These are phyloP conservation scores for Desoria tigrina DNA, from an alignment of 2,888 invertebrate genomes.

Conservation along the genomic window DNA sequence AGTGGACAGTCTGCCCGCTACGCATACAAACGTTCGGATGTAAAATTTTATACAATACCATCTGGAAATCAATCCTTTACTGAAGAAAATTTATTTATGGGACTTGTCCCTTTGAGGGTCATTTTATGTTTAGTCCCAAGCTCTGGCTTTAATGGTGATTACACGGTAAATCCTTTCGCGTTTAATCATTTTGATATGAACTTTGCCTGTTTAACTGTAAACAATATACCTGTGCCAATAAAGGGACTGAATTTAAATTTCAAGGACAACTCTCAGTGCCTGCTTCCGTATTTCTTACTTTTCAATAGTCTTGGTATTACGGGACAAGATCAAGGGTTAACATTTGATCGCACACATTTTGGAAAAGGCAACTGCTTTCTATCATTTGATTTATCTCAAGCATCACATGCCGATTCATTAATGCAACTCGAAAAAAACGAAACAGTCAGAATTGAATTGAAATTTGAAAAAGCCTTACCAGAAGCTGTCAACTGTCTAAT, in stretches of 20 bases:
- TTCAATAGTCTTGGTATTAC: constrained; percentile 10
- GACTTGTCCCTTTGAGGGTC: constrained; percentile 54
- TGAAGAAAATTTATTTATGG: constrained; percentile 55
- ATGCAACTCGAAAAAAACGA: constrained; percentile 27
- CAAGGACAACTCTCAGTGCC: not conserved
- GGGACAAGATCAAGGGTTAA: constrained; percentile 9
- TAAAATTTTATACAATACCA: constrained; percentile 48
- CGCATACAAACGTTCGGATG: constrained; percentile 39
- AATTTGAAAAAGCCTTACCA: constrained; percentile 20
- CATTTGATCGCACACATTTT: constrained; percentile 13
- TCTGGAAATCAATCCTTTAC: constrained; percentile 49
- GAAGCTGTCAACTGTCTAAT: constrained; percentile 33
- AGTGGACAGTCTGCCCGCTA: constrained; percentile 44
- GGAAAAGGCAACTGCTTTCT: constrained; percentile 20
- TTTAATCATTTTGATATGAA: constrained; percentile 48
- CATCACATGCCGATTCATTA: constrained; percentile 16
- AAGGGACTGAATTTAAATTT: constrained; percentile 40
- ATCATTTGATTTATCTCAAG: constrained; percentile 28
- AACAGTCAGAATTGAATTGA: constrained; percentile 28
- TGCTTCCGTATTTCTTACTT: constrained; percentile 27
- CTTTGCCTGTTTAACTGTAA: constrained; percentile 41
- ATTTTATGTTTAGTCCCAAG: constrained; percentile 53
- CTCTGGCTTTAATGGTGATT: constrained; percentile 46
- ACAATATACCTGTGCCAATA: constrained; percentile 48
- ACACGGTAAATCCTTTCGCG: constrained; percentile 46